Percentiles rank a stretch among this genome's conserved stretches.
Evolutionary conservation across 2,113 vertebrate genomes (phyloP).

Genomic region (Gadus macrocephalus): DNA sequence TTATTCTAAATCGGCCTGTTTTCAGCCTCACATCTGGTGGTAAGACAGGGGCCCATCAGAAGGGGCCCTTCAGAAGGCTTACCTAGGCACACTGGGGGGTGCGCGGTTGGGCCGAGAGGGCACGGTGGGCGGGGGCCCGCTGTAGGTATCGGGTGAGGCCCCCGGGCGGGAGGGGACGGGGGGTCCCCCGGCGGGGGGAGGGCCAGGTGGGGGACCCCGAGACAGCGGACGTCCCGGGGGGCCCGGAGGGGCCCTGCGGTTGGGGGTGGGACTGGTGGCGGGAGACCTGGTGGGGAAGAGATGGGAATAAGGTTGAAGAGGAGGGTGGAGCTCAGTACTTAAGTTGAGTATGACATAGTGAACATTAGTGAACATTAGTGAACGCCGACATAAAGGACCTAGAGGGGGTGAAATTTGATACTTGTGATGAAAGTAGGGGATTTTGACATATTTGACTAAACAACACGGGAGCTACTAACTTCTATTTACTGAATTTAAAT

Average conservation of each 20-base stretch:
- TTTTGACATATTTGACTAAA: too few relatives aligned
- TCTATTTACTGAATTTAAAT: neutral
- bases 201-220: conserved; percentile 89
- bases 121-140: conserved; percentile 90
- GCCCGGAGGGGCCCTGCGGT: conserved; percentile 92
- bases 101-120: conserved; percentile 96
- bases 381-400: too few relatives aligned
- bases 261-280: conserved; percentile 91
- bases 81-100: conserved; percentile 96
- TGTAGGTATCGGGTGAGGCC: conserved; percentile 92
- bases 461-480: too few relatives aligned
- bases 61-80: conserved; percentile 57
- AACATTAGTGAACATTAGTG: too few relatives aligned
- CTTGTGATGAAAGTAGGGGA: too few relatives aligned
- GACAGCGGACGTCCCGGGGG: conserved; percentile 87
- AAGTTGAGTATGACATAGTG: too few relatives aligned
- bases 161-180: conserved; percentile 96
- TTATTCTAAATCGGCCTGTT: too few relatives aligned
- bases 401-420: too few relatives aligned
- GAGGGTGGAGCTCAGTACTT: neutral
- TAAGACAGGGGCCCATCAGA: too few relatives aligned
- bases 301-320: conserved; percentile 3
- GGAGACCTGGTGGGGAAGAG: conserved; percentile 79
- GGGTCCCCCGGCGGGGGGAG: conserved; percentile 88
- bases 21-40: too few relatives aligned